Evolutionary conservation across 2,113 vertebrate species (phyloP), one percentile per base, ranked within the genome.

Genomic region (Oplegnathus fasciatus): DNA sequence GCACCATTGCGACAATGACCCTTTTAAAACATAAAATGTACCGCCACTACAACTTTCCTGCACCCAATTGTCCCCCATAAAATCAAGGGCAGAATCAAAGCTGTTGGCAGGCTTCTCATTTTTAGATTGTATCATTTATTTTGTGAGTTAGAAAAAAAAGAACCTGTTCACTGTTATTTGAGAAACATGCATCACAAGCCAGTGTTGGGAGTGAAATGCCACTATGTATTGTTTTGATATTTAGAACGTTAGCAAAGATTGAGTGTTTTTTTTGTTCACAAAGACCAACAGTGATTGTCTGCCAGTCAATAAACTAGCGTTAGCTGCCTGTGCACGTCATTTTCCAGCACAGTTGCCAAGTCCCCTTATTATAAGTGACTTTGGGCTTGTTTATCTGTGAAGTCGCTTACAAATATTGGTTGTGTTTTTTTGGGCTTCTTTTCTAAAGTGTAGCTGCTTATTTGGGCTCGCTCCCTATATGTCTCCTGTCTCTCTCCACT

Each of bases 1-100:
- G 6, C 34, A 37, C 34, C 32, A 50, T 15, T 61, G 73, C 32
- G 30, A 46, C 68, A 78, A 50, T 64, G 72, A 37, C 44, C 50
- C 40, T 55, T 28, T 79, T 75, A 65, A 65, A 75, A 60, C 28
- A 75, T 55, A 37, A 80, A 75, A 62, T 46, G 61, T 77, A 42
- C 61, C 20, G 2, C 54, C 64, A 15, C 54, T 5, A 17, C 30
- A 54, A 65, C 54, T 67, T 79, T 66, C 5, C n/a, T 20, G 28
- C 14, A 4, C 32, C 48, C 44, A 2, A 32, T 54, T 55, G 44
- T 44, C 50, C 50, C 37, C 14, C 37, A 75, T 83, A 65, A 73
- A 69, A 82, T 34, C 54, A 68, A 77, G 40, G 78, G 7, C 55
- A 28, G 44, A 71, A 78, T 65, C 57, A 85, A 75, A 85, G 74